Base-by-base conservation (phyloP, 2,888 invertebrate species). In the Stenodema calcarata region DNA sequence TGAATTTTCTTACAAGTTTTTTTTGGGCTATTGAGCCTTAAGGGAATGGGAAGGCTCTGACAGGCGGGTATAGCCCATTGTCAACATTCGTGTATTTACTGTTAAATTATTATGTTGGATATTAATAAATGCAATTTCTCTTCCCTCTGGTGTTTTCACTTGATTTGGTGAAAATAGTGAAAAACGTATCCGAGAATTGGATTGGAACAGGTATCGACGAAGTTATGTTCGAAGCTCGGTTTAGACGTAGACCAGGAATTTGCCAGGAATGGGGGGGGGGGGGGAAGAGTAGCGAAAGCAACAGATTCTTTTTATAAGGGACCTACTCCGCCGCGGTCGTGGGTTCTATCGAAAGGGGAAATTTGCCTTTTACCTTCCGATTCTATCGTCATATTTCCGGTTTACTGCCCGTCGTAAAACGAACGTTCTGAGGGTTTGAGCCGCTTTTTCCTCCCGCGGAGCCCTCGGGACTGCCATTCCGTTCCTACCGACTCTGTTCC, bases 341-440 rank as follows among this genome's bases (percentile, higher is more conserved):
- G 54, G 73, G 35, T 73, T 73, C 41, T 73, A 73, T 73, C 73
- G 73, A 35, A 62, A 41, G 73, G 35, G 73, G 73, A 73, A 73
- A 73, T 73, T 73, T 73, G 73, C 73, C 73, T 73, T 73, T 73
- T 73, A 73, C 73, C 73, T 73, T 73, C 73, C 73, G 73, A 73
- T 73, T 73, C 73, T 73, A 73, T 73, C 73, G 73, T 73, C 73
- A 73, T 73, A 73, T 73, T 73, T 73, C 73, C 73, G 73, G 73
- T 73, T 73, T 73, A 73, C 73, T 73, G 73, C 73, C 73, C 73
- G 35, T 73, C 73, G 73, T 73, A 73, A 73, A 73, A 73, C 73
- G 73, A 73, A 62, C 62, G 35, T 73, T 73, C 41, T 73, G 73
- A 35, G 11, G 41, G 73, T 73, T 41, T 41, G 35, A 18, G 73